A percentile compares a stretch with the other conserved stretches of the same genome.
Conservation (phyloP, 2,888 invertebrate species). For the Scelioninae gen. 2 region DNA sequence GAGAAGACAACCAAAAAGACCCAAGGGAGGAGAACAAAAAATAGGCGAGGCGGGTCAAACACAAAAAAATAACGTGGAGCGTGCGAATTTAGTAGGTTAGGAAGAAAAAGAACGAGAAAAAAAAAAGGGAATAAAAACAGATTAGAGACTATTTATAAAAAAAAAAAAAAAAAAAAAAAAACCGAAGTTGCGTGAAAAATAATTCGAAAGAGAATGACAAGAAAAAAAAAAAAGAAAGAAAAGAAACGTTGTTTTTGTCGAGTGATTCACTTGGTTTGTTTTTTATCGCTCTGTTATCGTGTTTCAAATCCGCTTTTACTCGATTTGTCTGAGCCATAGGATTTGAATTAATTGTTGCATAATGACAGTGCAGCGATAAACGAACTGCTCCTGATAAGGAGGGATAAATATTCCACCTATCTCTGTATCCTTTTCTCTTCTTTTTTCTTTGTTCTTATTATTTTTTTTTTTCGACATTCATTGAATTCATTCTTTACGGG, state of each 20-base stretch:
- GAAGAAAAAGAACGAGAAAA: background rate
- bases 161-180: no score
- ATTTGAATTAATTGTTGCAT: slow-evolving; percentile 23
- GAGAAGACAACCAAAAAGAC: no score
- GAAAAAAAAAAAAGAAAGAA: background rate
- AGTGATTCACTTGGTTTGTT: slow-evolving; percentile 12
- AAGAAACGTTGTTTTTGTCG: background rate
- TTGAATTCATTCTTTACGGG: no score
- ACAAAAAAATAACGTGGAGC: no score
- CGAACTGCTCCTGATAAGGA: slow-evolving; percentile 4
- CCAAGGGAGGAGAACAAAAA: no score
- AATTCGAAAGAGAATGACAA: background rate
- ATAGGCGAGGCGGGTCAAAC: no score
- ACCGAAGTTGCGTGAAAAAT: no score
- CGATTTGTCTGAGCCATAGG: slow-evolving; percentile 6
- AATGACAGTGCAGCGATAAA: slow-evolving; percentile 3
- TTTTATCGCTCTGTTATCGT: slow-evolving; percentile 12
- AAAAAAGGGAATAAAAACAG: background rate
- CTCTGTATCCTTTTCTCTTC: background rate
- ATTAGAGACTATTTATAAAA: slow-evolving; percentile 2
- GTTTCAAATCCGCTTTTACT: slow-evolving; percentile 15
- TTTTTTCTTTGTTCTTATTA: background rate
- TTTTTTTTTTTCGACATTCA: no score
- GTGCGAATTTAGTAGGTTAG: slow-evolving; percentile 1
- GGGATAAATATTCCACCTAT: no score